Evolutionary conservation across 2,888 invertebrate genomes (phyloP).

Genomic region (Cantharis lateralis): DNA sequence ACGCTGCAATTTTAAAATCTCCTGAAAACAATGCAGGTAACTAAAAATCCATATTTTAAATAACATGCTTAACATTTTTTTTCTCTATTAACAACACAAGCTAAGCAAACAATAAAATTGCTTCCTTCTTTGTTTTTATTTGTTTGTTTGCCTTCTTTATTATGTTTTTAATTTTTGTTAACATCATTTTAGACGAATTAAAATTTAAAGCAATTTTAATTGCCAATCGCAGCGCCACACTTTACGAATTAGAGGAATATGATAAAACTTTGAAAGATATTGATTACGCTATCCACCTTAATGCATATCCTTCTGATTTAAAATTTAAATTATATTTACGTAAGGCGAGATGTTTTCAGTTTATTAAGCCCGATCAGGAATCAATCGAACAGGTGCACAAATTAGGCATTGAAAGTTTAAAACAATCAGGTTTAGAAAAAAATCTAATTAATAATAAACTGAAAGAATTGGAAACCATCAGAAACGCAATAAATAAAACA

Average conservation of each 20-base stretch:
- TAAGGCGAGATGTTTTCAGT: constrained; percentile 72
- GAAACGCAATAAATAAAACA: constrained; percentile 61
- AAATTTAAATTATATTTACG: constrained; percentile 78
- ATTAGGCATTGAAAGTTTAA: constrained; percentile 69
- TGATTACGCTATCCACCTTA: constrained; percentile 64
- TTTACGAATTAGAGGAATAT: constrained; percentile 73
- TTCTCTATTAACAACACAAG: too few relatives aligned
- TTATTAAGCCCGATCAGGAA: constrained; percentile 64
- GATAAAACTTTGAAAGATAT: constrained; percentile 73
- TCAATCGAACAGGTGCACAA: constrained; percentile 70
- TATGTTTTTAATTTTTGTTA: background rate
- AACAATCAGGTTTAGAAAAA: constrained; percentile 66
- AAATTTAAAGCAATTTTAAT: constrained; percentile 69
- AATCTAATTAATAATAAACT: constrained; percentile 39
- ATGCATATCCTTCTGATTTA: constrained; percentile 72
- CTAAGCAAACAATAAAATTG: too few relatives aligned
- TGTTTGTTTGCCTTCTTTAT: background rate
- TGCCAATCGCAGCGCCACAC: constrained; percentile 81
- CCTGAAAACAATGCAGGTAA: constrained; percentile 69
- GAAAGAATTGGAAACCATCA: constrained; percentile 52
- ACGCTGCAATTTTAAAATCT: constrained; percentile 68
- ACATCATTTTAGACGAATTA: constrained; percentile 1
- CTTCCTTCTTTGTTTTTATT: too few relatives aligned
- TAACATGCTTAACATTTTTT: background rate
- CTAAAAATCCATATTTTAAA: constrained; percentile 37